These are phyloP conservation scores for Pandemis cinnamomeana DNA, from an alignment of 2,888 invertebrate species.

Conservation along the genomic window DNA sequence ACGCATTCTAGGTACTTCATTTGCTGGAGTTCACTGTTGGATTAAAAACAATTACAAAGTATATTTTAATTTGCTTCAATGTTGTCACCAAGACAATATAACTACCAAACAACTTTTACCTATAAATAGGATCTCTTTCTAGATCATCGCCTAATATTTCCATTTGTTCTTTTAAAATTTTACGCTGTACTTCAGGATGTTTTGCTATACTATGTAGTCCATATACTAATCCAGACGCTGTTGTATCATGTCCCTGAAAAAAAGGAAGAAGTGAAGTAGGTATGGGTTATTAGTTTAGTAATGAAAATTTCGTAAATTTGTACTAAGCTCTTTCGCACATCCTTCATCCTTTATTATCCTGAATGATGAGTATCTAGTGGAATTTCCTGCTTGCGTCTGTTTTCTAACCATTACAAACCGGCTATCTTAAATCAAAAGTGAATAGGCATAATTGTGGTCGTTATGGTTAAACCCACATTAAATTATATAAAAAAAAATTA, in stretches of 20 bases:
- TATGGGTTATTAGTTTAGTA: too few relatives aligned
- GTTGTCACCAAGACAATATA: neutral
- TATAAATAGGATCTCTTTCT: conserved; percentile 64
- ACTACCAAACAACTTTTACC: conserved; percentile 49
- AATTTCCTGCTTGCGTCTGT: too few relatives aligned
- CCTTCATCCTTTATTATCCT: too few relatives aligned
- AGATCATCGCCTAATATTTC: conserved; percentile 70
- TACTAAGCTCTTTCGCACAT: too few relatives aligned
- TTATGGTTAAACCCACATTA: too few relatives aligned
- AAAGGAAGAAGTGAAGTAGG: neutral
- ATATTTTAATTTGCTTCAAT: neutral
- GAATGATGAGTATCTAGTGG: too few relatives aligned
- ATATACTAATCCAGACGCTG: conserved; percentile 83
- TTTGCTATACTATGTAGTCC: conserved; percentile 79
- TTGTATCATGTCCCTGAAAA: conserved; percentile 84
- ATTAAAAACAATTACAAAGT: neutral
- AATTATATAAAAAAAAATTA: too few relatives aligned
- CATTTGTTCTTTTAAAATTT: conserved; percentile 77
- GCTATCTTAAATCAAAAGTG: too few relatives aligned
- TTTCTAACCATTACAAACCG: too few relatives aligned
- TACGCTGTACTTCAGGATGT: conserved; percentile 79
- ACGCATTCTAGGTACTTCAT: conserved; percentile 44
- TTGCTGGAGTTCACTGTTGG: conserved; percentile 39
- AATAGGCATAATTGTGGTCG: too few relatives aligned
- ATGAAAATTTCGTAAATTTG: too few relatives aligned